Conservation (phyloP, 1,140 invertebrate genomes). For the Pectinophora gossypiella region DNA sequence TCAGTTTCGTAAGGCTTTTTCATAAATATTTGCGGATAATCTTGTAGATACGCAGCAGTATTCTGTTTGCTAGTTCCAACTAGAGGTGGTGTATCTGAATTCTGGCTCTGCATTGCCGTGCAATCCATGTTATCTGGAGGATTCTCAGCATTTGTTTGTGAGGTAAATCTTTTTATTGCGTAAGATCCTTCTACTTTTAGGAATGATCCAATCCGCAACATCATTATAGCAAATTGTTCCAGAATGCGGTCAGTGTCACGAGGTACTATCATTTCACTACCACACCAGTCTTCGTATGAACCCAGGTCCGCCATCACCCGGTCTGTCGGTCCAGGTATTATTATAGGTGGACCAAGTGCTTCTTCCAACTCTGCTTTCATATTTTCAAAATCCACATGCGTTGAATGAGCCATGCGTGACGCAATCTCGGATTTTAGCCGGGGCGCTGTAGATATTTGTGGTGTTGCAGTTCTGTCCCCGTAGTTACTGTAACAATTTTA, state of each 20-base stretch:
- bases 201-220: conserved; percentile 45
- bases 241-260: conserved; percentile 55
- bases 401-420: background rate
- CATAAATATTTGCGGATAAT: conserved; percentile 62
- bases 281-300: conserved; percentile 50
- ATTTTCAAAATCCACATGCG: background rate
- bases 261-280: conserved; percentile 46
- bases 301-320: conserved; percentile 11
- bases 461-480: background rate
- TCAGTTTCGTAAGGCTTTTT: conserved; percentile 32
- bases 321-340: background rate
- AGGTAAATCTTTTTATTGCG: too few species aligned
- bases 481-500: background rate
- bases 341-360: background rate
- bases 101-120: conserved; percentile 30
- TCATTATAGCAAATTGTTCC: conserved; percentile 63
- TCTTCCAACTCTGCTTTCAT: background rate
- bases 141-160: too few species aligned
- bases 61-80: conserved; percentile 35
- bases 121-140: too few species aligned
- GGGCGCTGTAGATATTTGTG: background rate
- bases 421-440: background rate
- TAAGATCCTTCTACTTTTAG: conserved; percentile 32
- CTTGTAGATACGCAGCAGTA: conserved; percentile 42
- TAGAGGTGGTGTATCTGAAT: conserved; percentile 36